These are phyloP conservation scores for Drosophila trapezifrons DNA, from an alignment of 1,140 invertebrate genomes.

Conservation along the genomic window DNA sequence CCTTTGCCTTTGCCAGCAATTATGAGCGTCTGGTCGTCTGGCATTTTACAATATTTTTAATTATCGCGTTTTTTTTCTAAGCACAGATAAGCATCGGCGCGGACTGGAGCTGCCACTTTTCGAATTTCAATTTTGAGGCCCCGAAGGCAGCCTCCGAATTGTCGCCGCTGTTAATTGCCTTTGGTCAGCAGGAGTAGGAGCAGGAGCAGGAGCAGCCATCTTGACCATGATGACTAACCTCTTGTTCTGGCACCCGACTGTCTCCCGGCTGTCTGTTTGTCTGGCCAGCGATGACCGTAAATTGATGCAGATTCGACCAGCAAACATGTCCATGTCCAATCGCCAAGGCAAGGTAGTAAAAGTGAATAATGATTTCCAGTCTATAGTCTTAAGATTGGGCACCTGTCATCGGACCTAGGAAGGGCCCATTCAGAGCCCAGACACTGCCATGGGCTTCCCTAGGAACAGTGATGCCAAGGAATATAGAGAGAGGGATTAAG, in stretches of 20 bases:
- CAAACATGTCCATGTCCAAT: constrained; percentile 15
- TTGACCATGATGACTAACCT: constrained; percentile 47
- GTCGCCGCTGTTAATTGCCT: constrained; percentile 69
- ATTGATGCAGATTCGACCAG: constrained; percentile 45
- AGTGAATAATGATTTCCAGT: constrained; percentile 68
- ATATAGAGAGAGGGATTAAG: not conserved
- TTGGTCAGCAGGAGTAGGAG: constrained; percentile 8
- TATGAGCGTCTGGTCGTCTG: constrained; percentile 76
- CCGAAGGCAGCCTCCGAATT: constrained; percentile 51
- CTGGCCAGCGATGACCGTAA: constrained; percentile 52
- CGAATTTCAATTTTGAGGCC: constrained; percentile 65
- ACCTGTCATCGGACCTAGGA: constrained; percentile 52
- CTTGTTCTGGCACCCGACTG: constrained; percentile 15
- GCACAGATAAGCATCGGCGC: constrained; percentile 44
- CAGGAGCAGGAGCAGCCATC: constrained; percentile 17
- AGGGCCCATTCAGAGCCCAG: constrained; percentile 26
- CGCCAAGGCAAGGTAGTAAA: constrained; percentile 59
- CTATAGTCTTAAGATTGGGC: constrained; percentile 64
- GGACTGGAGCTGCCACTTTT: constrained; percentile 29
- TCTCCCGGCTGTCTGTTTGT: constrained; percentile 27
- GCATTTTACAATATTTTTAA: constrained; percentile 63
- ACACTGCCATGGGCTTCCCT: not conserved
- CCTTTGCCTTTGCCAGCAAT: constrained; percentile 54
- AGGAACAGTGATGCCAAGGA: constrained; percentile 4
- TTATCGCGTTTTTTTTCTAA: constrained; percentile 52